Conservation (phyloP, 1,140 invertebrate genomes). For the Ctenoplectra terminalis region DNA sequence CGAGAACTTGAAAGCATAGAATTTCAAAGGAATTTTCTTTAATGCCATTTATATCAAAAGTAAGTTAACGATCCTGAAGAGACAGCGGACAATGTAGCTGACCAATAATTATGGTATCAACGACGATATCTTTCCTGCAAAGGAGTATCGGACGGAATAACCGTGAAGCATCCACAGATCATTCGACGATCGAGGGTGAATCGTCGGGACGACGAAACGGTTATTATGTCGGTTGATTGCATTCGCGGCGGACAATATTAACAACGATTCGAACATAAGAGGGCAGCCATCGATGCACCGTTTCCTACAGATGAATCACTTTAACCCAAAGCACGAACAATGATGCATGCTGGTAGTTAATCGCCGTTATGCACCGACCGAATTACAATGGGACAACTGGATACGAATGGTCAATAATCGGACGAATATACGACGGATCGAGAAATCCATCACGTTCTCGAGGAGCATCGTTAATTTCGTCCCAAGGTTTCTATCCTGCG, state of each 20-base stretch:
- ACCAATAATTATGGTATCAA: background rate
- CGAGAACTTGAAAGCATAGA: too few species aligned
- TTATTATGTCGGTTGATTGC: constrained; percentile 67
- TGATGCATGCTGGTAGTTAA: constrained; percentile 64
- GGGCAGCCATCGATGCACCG: constrained; percentile 53
- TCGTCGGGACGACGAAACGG: constrained; percentile 48
- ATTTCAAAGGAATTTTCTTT: too few species aligned
- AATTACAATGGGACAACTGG: constrained; percentile 46
- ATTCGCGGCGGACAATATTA: constrained; percentile 60
- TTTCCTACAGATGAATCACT: constrained; percentile 67
- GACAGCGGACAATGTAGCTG: background rate
- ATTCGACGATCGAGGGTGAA: background rate
- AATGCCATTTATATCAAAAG: background rate
- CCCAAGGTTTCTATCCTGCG: background rate
- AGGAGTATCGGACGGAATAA: background rate
- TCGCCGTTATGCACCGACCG: constrained; percentile 58
- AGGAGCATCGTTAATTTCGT: constrained; percentile 62
- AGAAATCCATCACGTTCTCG: constrained; percentile 58
- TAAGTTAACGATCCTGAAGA: too few species aligned
- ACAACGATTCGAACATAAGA: constrained; percentile 62
- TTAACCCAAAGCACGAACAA: constrained; percentile 52
- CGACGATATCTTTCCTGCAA: too few species aligned
- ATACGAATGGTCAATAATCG: constrained; percentile 50
- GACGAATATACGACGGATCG: constrained; percentile 43
- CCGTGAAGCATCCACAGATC: background rate